Evolutionary conservation across 2,113 vertebrate species (phyloP).

Genomic region (Plotosus lineatus): DNA sequence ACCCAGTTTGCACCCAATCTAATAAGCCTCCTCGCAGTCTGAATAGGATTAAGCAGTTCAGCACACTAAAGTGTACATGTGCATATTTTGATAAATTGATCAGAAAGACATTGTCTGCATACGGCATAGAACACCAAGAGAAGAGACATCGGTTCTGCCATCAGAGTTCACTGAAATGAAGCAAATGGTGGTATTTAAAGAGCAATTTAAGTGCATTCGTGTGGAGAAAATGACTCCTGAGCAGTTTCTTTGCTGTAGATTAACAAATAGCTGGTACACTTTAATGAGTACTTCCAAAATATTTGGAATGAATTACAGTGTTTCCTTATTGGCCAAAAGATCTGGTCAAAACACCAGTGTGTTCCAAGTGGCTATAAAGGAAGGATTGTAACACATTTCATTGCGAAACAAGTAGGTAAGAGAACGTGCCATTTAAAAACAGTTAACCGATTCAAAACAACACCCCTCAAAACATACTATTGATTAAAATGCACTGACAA

Average conservation of each 20-base stretch:
- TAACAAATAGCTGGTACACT: not conserved
- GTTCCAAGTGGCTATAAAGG: conserved; percentile 10
- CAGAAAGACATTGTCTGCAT: not conserved
- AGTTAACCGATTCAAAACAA: conserved; percentile 3
- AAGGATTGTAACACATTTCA: conserved; percentile 7
- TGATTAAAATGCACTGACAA: not conserved
- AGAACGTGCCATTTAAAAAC: conserved; percentile 17
- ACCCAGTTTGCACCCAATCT: no score
- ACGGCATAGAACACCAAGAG: not conserved
- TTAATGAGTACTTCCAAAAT: not conserved
- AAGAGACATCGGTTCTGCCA: not conserved
- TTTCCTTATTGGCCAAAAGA: not conserved
- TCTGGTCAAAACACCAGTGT: conserved; percentile 10
- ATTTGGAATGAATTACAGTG: not conserved
- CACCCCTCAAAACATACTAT: not conserved
- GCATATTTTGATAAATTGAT: not conserved
- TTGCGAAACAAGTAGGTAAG: not conserved
- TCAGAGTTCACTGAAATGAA: not conserved
- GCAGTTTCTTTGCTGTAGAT: conserved; percentile 17
- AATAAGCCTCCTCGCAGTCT: no score
- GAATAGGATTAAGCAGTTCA: no score
- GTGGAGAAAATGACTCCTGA: conserved; percentile 32
- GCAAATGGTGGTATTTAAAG: conserved; percentile 11
- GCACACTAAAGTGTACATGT: not conserved
- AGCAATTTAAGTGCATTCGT: conserved; percentile 29